Conservation (phyloP, 2,888 invertebrate species). For the Melitaea athalia region DNA sequence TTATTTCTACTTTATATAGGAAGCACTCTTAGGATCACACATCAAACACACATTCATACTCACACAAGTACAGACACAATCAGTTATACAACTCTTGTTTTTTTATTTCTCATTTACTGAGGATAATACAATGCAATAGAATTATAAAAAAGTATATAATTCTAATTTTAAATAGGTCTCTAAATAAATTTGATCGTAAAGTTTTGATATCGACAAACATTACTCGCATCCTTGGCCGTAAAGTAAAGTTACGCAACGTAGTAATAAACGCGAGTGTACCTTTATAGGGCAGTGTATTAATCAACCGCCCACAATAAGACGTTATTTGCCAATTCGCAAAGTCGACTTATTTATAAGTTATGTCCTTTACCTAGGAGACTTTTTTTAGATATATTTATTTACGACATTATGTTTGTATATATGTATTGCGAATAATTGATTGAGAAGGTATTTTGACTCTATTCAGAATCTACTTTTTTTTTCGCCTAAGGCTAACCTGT, state of each 20-base stretch:
- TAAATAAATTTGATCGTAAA: background rate
- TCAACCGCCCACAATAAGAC: constrained; percentile 9
- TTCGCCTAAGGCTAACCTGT: too few species aligned
- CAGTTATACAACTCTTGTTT: too few species aligned
- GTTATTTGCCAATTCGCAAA: constrained; percentile 8
- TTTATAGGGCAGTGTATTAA: constrained; percentile 15
- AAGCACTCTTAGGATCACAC: too few species aligned
- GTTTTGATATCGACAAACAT: constrained; percentile 1
- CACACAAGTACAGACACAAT: too few species aligned
- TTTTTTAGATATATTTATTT: background rate
- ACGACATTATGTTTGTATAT: background rate
- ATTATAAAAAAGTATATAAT: background rate
- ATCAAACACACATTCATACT: too few species aligned
- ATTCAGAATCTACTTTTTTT: too few species aligned
- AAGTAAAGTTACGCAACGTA: constrained; percentile 10
- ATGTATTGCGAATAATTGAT: too few species aligned
- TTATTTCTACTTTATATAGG: too few species aligned
- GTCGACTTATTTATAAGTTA: constrained; percentile 4
- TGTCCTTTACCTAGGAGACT: background rate
- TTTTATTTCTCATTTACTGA: too few species aligned
- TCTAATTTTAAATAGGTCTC: background rate
- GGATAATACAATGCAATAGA: too few species aligned
- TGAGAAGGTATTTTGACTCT: too few species aligned
- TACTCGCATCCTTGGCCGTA: constrained; percentile 8
- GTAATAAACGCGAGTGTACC: constrained; percentile 14